Evolutionary conservation across 2,797 vertebrate species (phyloP), one percentile per base, ranked within the genome.

Genomic region (Leuciscus waleckii): DNA sequence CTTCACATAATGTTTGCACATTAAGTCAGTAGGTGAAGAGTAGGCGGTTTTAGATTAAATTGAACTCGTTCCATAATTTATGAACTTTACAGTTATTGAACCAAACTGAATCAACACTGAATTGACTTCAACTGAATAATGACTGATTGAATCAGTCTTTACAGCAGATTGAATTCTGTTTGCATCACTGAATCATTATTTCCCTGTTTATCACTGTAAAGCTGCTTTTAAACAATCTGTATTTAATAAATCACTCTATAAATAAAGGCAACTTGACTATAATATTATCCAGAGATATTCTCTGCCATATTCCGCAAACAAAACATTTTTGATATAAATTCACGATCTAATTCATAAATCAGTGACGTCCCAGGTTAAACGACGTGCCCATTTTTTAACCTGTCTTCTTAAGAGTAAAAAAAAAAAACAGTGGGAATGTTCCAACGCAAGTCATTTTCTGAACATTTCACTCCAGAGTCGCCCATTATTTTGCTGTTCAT

Each of bases 401-500:
- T 75, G 84, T 90, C 89, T 86, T 86, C 41, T 79, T 63, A 71
- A 49, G 71, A 76, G 83, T 82, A 75, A 79, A 65, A 61, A 29
- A 29, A 29, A 56, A 87, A 88, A 86, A 79, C 41, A 56, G 85
- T 75, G 71, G 32, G 86, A 87, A 86, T 87, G 82, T 88, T 86
- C 81, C 88, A 88, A 88, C 88, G 86, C 73, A 79, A 88, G 86
- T 82, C 69, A 79, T 87, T 82, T 81, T 86, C 83, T 46, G 69
- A 74, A 86, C 86, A 80, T 84, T 81, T 80, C 79, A 82, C 81
- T 86, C 76, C 81, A 71, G 74, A 81, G 21, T 85, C 83, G 82
- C 87, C 87, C 85, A 90, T 90, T 90, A 90, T 87, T 87, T 87
- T 88, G 67, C 87, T 85, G 85, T 82, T 90, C 70, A 69, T 90